These are phyloP conservation scores for Hydropsyche betteni DNA, from an alignment of 2,888 invertebrate species.

Conservation along the genomic window DNA sequence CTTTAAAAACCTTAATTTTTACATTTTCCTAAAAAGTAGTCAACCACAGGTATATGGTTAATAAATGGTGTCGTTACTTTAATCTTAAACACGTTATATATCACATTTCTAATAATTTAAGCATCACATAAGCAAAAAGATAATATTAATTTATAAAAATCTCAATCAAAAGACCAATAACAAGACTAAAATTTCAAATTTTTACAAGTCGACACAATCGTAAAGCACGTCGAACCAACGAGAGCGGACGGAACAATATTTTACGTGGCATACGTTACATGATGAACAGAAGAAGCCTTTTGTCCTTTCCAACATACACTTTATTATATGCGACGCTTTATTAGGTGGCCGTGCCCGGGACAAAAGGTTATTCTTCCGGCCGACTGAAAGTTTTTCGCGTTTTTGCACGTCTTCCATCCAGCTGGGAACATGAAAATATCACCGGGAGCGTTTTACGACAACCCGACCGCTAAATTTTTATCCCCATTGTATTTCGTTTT, in stretches of 20 bases:
- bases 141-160: no score
- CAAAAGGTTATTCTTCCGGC: constrained; percentile 28
- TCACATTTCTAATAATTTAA: no score
- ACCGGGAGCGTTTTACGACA: constrained; percentile 28
- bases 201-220: no score
- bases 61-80: no score
- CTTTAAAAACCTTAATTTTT: no score
- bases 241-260: constrained; percentile 1
- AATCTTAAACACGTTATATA: no score
- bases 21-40: no score
- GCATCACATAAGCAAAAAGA: no score
- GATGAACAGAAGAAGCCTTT: constrained; percentile 4
- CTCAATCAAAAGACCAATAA: no score
- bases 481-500: background rate
- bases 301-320: constrained; percentile 11
- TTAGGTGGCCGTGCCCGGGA: constrained; percentile 30
- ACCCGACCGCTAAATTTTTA: constrained; percentile 32
- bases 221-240: background rate
- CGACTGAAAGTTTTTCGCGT: constrained; percentile 19
- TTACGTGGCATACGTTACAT: constrained; percentile 27
- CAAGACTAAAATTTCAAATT: no score
- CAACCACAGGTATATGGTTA: no score
- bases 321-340: constrained; percentile 20
- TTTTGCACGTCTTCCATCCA: constrained; percentile 23
- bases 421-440: constrained; percentile 8